A percentile compares a stretch with the other conserved stretches of the same genome.
Evolutionary conservation across 1,140 invertebrate genomes (phyloP).

Genomic region (Ditylenchus dipsaci): DNA sequence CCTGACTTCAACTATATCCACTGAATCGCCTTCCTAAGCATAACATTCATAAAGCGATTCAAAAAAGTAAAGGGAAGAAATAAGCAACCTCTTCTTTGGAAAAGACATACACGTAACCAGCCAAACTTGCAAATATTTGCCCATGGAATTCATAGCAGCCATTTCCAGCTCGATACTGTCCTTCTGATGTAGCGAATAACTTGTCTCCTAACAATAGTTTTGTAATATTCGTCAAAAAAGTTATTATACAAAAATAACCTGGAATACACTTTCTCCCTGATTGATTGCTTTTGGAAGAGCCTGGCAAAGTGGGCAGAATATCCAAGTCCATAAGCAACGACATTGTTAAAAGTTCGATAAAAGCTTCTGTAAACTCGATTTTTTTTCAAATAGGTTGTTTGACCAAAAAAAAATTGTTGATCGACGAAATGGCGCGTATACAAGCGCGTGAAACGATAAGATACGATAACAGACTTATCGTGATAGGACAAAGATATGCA

Average conservation of each 20-base stretch:
- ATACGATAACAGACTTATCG: too few species aligned
- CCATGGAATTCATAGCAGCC: constrained; percentile 46
- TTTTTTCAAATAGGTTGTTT: neutral
- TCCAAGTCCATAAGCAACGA: constrained; percentile 12
- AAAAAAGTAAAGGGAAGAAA: neutral
- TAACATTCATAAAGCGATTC: neutral
- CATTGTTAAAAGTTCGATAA: neutral
- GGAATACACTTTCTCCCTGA: neutral
- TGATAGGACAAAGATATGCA: too few species aligned
- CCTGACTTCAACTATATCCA: constrained; percentile 39
- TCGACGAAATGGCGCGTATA: too few species aligned
- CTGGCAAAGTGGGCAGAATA: constrained; percentile 9
- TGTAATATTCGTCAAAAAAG: constrained; percentile 4
- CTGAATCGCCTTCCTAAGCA: constrained; percentile 25
- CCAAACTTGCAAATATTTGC: constrained; percentile 22
- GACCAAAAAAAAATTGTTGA: too few species aligned
- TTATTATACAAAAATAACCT: too few species aligned
- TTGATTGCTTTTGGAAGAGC: neutral
- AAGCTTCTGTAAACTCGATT: neutral
- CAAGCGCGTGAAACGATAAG: too few species aligned
- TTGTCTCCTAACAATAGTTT: constrained; percentile 36
- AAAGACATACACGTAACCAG: constrained; percentile 36
- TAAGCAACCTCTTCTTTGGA: constrained; percentile 22
- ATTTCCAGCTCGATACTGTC: constrained; percentile 33
- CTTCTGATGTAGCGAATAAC: constrained; percentile 31